Conservation (phyloP, 2,797 vertebrate genomes). For the Danionella dracula region DNA sequence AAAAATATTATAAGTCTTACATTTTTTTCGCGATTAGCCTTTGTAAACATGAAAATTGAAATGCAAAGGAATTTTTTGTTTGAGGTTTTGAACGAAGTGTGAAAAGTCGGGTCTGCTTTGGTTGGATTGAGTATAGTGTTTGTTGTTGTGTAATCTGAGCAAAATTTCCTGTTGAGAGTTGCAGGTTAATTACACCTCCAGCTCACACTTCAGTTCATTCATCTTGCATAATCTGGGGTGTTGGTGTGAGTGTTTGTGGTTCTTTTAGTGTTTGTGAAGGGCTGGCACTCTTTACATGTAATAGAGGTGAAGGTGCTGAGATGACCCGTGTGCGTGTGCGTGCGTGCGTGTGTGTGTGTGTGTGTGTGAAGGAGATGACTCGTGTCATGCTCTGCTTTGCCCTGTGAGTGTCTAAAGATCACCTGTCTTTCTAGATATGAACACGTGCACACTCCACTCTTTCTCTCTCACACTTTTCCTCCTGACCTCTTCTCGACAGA, state of each 20-base stretch:
- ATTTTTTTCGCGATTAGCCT: too few relatives aligned
- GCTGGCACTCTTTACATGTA: neutral
- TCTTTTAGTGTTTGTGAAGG: constrained; percentile 1
- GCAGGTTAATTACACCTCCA: neutral
- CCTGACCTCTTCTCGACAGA: neutral
- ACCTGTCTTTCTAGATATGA: constrained; percentile 54
- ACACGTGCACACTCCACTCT: constrained; percentile 37
- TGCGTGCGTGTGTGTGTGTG: constrained; percentile 7
- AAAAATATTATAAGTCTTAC: too few relatives aligned
- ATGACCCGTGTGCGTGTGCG: neutral
- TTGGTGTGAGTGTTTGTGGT: constrained; percentile 3
- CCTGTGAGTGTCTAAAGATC: constrained; percentile 49
- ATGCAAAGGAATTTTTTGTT: too few relatives aligned
- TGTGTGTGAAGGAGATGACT: constrained; percentile 55
- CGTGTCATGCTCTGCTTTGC: constrained; percentile 45
- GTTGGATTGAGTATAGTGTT: too few relatives aligned
- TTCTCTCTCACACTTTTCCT: constrained; percentile 7
- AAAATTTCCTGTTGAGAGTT: neutral
- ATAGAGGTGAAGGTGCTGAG: neutral
- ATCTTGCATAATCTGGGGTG: neutral
- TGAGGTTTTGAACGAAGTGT: too few relatives aligned
- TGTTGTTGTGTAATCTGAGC: too few relatives aligned
- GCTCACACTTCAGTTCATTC: neutral
- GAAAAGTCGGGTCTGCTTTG: too few relatives aligned
- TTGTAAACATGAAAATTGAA: too few relatives aligned